Percentiles rank a stretch among this genome's conserved stretches.
phyloP scores from a whole-genome alignment of 2,113 vertebrate species.

The Malurus melanocephalus region DNA sequence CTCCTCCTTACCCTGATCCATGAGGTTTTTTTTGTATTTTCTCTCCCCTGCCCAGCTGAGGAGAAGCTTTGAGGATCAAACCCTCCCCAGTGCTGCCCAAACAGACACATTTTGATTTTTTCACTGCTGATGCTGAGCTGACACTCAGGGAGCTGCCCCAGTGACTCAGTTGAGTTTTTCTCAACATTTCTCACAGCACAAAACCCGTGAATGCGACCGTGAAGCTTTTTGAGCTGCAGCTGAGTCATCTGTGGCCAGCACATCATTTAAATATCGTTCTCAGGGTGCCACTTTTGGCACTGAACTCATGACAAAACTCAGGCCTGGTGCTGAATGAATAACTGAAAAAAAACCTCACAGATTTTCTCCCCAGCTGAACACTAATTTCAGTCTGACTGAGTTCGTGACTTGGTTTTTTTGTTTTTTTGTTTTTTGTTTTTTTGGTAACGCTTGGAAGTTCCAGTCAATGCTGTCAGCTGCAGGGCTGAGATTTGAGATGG shows the following conservation, averaged over 20 bases:
- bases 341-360: background rate
- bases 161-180: background rate
- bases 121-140: background rate
- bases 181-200: background rate
- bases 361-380: slow-evolving; percentile 23
- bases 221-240: background rate
- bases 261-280: background rate
- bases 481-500: background rate
- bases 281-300: background rate
- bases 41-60: background rate
- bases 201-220: background rate
- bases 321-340: background rate
- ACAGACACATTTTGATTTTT: background rate
- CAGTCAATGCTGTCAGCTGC: background rate
- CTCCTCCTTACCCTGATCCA: background rate
- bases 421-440: background rate
- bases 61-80: background rate
- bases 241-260: slow-evolving; percentile 5
- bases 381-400: slow-evolving; percentile 14
- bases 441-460: background rate
- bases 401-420: background rate
- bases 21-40: background rate
- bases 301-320: background rate
- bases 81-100: background rate
- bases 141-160: background rate